A percentile compares a stretch with the other conserved stretches of the same genome.
These are phyloP conservation scores for Artibeus jamaicensis DNA, from an alignment of 2,797 vertebrate species.

Conservation along the genomic window DNA sequence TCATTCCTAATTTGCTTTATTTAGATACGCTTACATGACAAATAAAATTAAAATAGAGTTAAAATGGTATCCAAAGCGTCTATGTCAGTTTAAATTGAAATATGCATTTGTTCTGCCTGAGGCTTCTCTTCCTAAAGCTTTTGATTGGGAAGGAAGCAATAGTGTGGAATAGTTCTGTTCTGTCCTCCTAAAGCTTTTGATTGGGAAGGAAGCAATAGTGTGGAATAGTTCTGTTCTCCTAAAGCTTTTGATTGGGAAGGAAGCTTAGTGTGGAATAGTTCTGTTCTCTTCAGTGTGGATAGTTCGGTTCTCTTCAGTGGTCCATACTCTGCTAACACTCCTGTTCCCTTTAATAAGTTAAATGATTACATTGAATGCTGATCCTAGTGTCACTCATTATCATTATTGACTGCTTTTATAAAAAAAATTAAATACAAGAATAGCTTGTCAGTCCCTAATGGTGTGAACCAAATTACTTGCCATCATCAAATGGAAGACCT, in stretches of 20 bases:
- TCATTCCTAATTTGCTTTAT: not conserved
- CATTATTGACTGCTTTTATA: not conserved
- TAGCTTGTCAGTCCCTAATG: not conserved
- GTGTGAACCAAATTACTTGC: not conserved
- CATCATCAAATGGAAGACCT: not conserved
- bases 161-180: not conserved
- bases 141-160: not conserved
- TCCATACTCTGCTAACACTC: not conserved
- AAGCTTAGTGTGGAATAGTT: not conserved
- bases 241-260: too few relatives aligned
- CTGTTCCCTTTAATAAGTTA: slow-evolving; percentile 1
- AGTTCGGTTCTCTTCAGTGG: not conserved
- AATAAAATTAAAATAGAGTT: slow-evolving; percentile 26
- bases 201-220: too few relatives aligned
- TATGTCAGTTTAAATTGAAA: not conserved
- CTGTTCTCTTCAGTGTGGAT: not conserved
- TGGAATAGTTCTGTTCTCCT: not conserved
- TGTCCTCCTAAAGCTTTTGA: too few relatives aligned
- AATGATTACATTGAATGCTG: not conserved
- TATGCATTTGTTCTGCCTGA: not conserved
- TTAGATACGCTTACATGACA: slow-evolving; percentile 19
- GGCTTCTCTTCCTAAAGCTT: not conserved
- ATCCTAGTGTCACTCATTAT: not conserved
- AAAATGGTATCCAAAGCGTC: slow-evolving; percentile 20
- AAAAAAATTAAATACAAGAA: not conserved